These are phyloP conservation scores for Nasonia oneida DNA, from an alignment of 2,888 invertebrate genomes.

Conservation along the genomic window DNA sequence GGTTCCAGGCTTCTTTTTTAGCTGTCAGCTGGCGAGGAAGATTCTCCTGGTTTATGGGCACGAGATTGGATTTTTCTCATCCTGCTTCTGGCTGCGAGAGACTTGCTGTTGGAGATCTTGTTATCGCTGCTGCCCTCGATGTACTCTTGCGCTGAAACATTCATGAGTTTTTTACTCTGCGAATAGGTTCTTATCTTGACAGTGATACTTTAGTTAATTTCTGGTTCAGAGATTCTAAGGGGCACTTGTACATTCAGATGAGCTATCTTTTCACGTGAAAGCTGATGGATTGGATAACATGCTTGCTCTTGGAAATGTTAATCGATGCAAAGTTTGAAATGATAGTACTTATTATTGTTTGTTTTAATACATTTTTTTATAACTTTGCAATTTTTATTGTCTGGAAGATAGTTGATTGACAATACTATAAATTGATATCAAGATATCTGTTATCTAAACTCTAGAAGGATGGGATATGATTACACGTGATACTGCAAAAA, in stretches of 20 bases:
- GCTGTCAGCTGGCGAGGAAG: not conserved
- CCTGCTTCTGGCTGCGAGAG: conserved; percentile 1
- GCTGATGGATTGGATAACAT: not conserved
- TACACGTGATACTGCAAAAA: conserved; percentile 10
- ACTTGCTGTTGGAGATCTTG: conserved; percentile 40
- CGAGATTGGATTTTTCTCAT: conserved; percentile 7
- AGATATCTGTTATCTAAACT: not conserved
- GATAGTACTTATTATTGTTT: no score
- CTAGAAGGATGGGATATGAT: not conserved
- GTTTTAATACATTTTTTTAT: no score
- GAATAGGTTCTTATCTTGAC: conserved; percentile 27
- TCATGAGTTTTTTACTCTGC: conserved; percentile 25
- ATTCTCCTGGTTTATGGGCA: not conserved
- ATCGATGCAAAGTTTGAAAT: not conserved
- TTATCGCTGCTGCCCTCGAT: conserved; percentile 46
- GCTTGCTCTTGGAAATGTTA: not conserved
- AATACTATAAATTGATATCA: not conserved
- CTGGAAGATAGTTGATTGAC: not conserved
- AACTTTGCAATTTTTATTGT: not conserved
- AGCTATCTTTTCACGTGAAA: not conserved
- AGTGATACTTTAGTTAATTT: not conserved
- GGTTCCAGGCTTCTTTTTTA: not conserved
- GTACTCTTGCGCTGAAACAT: conserved; percentile 42
- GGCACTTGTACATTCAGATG: not conserved
- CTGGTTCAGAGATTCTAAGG: not conserved